Evolutionary conservation across 1,140 invertebrate genomes (phyloP), one percentile per base, ranked within the genome.

Genomic region (Drosophila funebris): DNA sequence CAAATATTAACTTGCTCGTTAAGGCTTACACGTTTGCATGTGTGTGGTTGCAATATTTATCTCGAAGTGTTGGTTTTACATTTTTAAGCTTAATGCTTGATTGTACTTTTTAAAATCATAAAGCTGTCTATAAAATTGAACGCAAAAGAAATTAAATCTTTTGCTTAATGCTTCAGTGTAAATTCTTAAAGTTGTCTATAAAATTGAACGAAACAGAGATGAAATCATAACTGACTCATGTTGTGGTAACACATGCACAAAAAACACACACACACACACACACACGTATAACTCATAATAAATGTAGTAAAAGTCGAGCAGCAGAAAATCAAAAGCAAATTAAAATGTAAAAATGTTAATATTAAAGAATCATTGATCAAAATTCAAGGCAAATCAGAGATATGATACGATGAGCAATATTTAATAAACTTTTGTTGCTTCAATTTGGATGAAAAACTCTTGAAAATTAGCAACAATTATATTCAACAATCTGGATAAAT

Each of bases 401-500:
- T 24, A 46, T 24, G 20, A 66, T n/a, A 56, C n/a, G 13, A 9
- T 20, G 37, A 41, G 52, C 43, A 41, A 14, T 27, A 24, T 48
- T 48, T 29, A 24, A 63, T 48, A 31, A 24, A 56, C 41, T 27
- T 71, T 58, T 29, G 41, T 53, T 52, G 31, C 36, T 52, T 41
- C 24, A 53, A 39, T 33, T 4, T 16, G 22, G n/a, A 16, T 46
- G 16, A 54, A 14, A 52, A 31, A 48, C 33, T 62, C 33, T 39
- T 56, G 18, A 22, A 72, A 72, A 67, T 67, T 67, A 72, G 46
- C 62, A 72, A 58, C 53, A 72, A 67, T 70, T 75, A 85, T 72
- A 68, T 78, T 84, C 61, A 82, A 64, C 74, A 78, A 79, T 79
- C 78, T 76, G 63, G 29, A 70, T 62, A 63, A 54, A 16, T 56